phyloP scores from a whole-genome alignment of 1,140 invertebrate genomes.

The Scaptomyza montana region DNA sequence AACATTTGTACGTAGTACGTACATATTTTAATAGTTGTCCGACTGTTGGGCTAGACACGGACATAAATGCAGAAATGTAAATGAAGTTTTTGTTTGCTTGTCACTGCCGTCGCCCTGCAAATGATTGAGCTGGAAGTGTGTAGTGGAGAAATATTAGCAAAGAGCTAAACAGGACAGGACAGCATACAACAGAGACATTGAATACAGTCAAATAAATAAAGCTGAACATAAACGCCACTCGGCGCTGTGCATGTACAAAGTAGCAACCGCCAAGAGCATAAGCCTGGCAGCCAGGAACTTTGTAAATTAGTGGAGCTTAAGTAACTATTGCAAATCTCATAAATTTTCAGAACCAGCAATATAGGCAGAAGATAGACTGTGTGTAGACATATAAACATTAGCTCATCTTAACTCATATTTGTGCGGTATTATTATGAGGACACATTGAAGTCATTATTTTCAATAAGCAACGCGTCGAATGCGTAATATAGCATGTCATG shows the following conservation, averaged over 20 bases:
- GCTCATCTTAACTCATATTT: constrained; percentile 29
- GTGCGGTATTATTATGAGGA: constrained; percentile 32
- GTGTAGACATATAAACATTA: constrained; percentile 12
- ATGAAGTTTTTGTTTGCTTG: constrained; percentile 36
- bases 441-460: constrained; percentile 62
- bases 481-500: constrained; percentile 65
- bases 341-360: constrained; percentile 50
- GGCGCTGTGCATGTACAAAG: constrained; percentile 44
- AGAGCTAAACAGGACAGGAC: neutral
- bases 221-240: constrained; percentile 50
- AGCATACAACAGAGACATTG: constrained; percentile 53
- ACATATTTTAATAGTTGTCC: neutral
- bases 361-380: neutral
- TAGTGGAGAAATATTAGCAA: too few species aligned
- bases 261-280: constrained; percentile 32
- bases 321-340: constrained; percentile 55
- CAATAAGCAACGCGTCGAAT: constrained; percentile 68
- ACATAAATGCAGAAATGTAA: constrained; percentile 37
- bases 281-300: constrained; percentile 30
- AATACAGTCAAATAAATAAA: constrained; percentile 77
- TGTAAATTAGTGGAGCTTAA: constrained; percentile 77
- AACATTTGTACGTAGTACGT: too few species aligned
- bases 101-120: constrained; percentile 21
- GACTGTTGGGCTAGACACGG: constrained; percentile 35
- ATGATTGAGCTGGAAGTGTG: constrained; percentile 31